Base-by-base conservation (phyloP, 2,797 vertebrate species). In the Crossoptilon crossoptilon region DNA sequence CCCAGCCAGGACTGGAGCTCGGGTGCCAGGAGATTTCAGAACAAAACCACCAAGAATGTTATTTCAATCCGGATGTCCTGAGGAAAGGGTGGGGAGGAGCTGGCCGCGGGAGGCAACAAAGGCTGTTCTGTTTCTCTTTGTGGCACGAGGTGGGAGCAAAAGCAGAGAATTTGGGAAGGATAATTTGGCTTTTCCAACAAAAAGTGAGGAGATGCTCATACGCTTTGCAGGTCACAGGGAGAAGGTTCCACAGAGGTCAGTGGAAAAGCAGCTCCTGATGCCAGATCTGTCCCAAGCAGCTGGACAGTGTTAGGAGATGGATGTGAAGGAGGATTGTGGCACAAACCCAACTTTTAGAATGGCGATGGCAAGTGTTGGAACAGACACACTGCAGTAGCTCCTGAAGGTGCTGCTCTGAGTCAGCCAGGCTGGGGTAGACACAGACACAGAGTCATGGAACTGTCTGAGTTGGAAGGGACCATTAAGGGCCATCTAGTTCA, bases 11-110 rank as follows among this genome's bases (percentile, higher is more conserved):
- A 93, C 87, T 95, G 56, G 43, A 60, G 81, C 82, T 95, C 16
- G 26, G 80, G 88, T 67, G 89, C 88, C 84, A 80, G 77, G 71
- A 94, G 24, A 56, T 94, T 93, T 90, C 69, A 90, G 79, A 93
- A 93, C 91, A 97, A 97, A 96, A 82, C 75, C 1, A 93, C 85
- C 73, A 96, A 95, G 89, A 96, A 95, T 91, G 90, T 88, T 96
- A 93, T 96, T 97, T 96, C 84, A 92, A 85, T 96, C 94, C 56
- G 70, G 89, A 91, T 18, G 43, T 93, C 90, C 92, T 71, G 75
- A 91, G 95, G 92, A 90, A 95, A 81, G 81, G 29, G 37, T 63
- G 35, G 78, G 69, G 41, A 88, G 67, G 48, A 70, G 72, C 41
- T 11, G 23, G 59, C 15, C 0, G 0, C 1, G 6, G 37, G 29